These are phyloP conservation scores for Avahi laniger DNA, from an alignment of 2,797 vertebrate species.

Conservation along the genomic window DNA sequence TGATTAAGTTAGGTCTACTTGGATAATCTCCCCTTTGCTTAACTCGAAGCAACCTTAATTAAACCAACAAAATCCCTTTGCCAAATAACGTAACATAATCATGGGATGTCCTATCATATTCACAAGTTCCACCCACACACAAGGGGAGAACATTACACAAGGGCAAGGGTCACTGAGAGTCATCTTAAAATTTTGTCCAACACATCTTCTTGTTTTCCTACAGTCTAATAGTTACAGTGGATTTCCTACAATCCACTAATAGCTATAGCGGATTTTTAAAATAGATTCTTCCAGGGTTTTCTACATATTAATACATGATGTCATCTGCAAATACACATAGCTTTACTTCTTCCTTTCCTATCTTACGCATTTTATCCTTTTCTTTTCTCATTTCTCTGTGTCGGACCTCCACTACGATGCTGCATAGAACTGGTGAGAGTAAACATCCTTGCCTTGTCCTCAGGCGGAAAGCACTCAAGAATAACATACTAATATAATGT, in stretches of 20 bases:
- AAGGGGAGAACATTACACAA: neutral
- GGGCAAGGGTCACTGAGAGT: neutral
- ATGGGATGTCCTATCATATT: neutral
- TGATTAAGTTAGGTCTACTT: neutral
- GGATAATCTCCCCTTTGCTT: neutral
- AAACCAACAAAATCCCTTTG: neutral
- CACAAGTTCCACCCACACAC: neutral
- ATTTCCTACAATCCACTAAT: neutral
- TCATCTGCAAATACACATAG: neutral
- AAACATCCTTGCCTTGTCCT: neutral
- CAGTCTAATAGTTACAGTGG: too few relatives aligned
- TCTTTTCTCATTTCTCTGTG: neutral
- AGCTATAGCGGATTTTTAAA: neutral
- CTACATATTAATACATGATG: neutral
- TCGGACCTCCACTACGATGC: neutral
- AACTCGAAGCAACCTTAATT: conserved; percentile 23
- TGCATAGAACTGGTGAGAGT: neutral
- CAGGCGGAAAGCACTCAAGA: neutral
- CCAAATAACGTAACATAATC: neutral
- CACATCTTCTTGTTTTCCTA: neutral
- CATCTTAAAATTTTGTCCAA: neutral
- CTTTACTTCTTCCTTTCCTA: neutral
- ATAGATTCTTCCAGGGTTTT: neutral
- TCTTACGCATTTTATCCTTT: neutral
- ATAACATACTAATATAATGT: neutral